Evolutionary conservation across 2,888 invertebrate species (phyloP).

Genomic region (Drosophila mercatorum): DNA sequence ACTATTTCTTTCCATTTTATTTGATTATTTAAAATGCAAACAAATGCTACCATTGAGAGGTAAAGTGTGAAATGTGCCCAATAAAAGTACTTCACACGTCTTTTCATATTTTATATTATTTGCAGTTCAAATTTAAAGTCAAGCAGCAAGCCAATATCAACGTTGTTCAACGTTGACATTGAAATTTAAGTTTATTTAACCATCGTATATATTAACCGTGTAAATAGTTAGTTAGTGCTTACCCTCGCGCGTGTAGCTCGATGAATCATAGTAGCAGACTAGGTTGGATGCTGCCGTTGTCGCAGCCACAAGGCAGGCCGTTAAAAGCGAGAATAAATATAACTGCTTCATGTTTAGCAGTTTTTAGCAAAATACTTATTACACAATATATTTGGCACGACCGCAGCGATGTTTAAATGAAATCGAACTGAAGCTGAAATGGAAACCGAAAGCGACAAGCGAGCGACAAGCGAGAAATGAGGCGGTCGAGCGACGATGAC

Average conservation of each 20-base stretch:
- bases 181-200: neutral
- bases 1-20: too few species aligned
- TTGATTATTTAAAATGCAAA: neutral
- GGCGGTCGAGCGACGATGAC: constrained; percentile 18
- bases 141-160: neutral
- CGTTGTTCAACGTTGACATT: neutral
- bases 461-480: constrained; percentile 17
- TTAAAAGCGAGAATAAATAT: constrained; percentile 61
- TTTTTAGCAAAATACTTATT: constrained; percentile 2
- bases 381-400: constrained; percentile 34
- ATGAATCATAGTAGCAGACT: constrained; percentile 83
- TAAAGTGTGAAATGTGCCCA: neutral
- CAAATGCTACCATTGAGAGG: too few species aligned
- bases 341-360: constrained; percentile 57
- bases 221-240: constrained; percentile 25
- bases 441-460: constrained; percentile 28
- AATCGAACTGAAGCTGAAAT: constrained; percentile 62
- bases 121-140: neutral
- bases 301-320: constrained; percentile 54
- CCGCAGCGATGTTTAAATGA: constrained; percentile 55
- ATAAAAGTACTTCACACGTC: neutral
- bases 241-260: constrained; percentile 82
- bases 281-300: constrained; percentile 71
- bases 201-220: neutral
- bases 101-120: neutral